Conservation (phyloP, 2,113 vertebrate genomes). For the Melanotaenia duboulayi region DNA sequence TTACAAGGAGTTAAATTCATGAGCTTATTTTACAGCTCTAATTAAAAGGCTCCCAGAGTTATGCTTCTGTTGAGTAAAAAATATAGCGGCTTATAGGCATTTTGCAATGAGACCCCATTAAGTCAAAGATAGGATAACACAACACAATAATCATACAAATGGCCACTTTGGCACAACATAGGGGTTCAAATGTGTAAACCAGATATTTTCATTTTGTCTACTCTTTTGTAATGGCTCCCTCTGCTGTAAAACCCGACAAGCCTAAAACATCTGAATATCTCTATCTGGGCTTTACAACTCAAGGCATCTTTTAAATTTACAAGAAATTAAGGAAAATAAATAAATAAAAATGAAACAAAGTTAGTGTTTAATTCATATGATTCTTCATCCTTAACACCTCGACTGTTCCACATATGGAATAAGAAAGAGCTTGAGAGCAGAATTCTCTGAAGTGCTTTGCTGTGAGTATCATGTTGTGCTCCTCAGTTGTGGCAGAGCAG, state of each 20-base stretch:
- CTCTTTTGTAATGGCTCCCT: slow-evolving; percentile 25
- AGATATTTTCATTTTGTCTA: background rate
- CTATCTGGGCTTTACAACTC: background rate
- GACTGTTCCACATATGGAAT: background rate
- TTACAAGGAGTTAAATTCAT: background rate
- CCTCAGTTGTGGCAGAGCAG: slow-evolving; percentile 49
- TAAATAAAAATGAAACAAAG: background rate
- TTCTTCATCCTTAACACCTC: background rate
- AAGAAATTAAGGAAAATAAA: background rate
- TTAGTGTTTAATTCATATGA: slow-evolving; percentile 2
- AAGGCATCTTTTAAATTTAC: too few relatives aligned
- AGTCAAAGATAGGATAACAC: background rate
- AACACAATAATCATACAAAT: background rate
- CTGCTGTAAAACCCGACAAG: slow-evolving; percentile 31
- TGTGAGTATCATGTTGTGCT: background rate
- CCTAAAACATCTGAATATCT: background rate
- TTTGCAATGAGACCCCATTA: background rate
- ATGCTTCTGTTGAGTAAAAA: background rate
- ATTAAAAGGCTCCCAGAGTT: background rate
- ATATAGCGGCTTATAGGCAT: background rate
- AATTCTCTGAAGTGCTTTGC: background rate
- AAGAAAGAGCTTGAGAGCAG: background rate
- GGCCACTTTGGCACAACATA: background rate
- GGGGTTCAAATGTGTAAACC: background rate
- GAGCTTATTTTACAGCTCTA: background rate